Evolutionary conservation across 2,888 invertebrate species (phyloP).

Genomic region (Sinelater perroti): DNA sequence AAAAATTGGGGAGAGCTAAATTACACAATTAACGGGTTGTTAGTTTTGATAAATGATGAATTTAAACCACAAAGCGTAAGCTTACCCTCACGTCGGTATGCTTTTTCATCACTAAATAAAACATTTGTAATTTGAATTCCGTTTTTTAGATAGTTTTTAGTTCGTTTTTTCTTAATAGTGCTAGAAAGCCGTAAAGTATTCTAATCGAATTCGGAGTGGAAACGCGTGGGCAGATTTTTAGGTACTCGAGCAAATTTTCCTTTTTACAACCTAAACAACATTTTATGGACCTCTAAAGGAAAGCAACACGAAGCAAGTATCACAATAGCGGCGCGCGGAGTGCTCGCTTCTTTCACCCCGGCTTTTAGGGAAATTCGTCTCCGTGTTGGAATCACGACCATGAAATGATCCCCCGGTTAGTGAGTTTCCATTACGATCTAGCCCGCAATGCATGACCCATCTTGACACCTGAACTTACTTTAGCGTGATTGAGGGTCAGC

Average conservation of each 20-base stretch:
- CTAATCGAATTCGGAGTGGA: neutral
- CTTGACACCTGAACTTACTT: conserved; percentile 34
- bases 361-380: conserved; percentile 36
- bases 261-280: conserved; percentile 16
- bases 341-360: conserved; percentile 18
- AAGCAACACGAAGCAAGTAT: conserved; percentile 16
- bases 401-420: conserved; percentile 39
- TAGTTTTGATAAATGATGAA: no score
- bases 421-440: conserved; percentile 37
- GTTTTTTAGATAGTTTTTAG: no score
- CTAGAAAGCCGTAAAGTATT: neutral
- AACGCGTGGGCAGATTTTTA: no score
- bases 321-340: conserved; percentile 20
- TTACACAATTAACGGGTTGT: no score
- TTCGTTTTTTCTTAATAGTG: no score
- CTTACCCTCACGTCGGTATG: no score
- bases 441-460: conserved; percentile 35
- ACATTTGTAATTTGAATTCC: no score
- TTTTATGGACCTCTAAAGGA: conserved; percentile 21
- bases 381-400: conserved; percentile 36
- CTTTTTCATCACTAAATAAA: no score
- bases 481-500: conserved; percentile 32
- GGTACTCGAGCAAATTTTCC: conserved; percentile 10
- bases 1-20: no score
- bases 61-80: no score